Evolutionary conservation across 2,113 vertebrate genomes (phyloP), one percentile per base, ranked within the genome.

Genomic region (Gavia stellata): DNA sequence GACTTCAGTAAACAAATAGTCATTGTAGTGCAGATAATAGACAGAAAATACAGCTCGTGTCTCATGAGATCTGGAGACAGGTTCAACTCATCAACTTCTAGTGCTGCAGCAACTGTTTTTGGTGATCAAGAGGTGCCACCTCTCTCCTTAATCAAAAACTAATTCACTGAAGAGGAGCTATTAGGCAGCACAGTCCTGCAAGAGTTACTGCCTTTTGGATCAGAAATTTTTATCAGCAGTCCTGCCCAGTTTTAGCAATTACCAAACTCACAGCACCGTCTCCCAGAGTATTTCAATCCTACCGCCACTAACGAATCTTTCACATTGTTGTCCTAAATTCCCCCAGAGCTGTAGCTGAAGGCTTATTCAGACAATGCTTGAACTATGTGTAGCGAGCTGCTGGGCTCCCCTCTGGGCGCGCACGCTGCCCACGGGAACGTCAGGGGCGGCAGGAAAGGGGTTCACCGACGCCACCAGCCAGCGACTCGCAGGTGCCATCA

Each of bases 301-400:
- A 2, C 10, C 7, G 53, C 58, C 15, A 4, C 44, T 19, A 52
- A 11, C 38, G 31, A 42, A 47, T 70, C 63, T 33, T 72, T 65
- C 42, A 5, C 45, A 2, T 38, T 21, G 47, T 55, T 56, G 78
- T 40, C 62, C 81, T 45, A 6, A 65, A 45, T 68, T 56, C 44
- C 75, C 12, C 21, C 31, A 1, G 15, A 34, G 29, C 9, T 50
- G 24, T 74, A 36, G 58, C 70, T 42, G 28, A 74, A 81, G 71
- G 56, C 61, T 56, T 31, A 14, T 13, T 34, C 49, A 4, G 71
- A 10, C 6, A 20, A 20, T 1, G 33, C 55, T 71, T 21, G 17
- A 29, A 6, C 23, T 5, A 6, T 1, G 40, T 1, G 34, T 3
- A 1, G 24, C 34, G 7, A 31, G 61, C 42, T 16, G 52, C n/a